Percentiles rank a stretch among this genome's conserved stretches.
Evolutionary conservation across 1,140 invertebrate genomes (phyloP).

Genomic region (Conus betulinus): DNA sequence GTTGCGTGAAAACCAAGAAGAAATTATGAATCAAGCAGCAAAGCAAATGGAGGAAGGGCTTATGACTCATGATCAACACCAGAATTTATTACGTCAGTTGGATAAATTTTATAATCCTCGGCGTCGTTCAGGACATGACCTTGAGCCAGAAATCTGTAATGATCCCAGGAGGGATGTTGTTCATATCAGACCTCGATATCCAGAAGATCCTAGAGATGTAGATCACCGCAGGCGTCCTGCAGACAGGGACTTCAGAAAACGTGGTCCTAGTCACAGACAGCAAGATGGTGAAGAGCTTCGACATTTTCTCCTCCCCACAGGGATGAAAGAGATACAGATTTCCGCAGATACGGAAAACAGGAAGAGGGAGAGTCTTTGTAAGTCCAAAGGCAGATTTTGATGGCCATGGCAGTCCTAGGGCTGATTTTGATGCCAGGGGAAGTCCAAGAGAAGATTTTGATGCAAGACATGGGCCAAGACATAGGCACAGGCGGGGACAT

Average conservation of each 20-base stretch:
- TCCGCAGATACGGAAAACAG: conserved; percentile 14
- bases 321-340: conserved; percentile 25
- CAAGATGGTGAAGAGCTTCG: conserved; percentile 3
- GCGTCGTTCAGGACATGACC: conserved; percentile 74
- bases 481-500: conserved; percentile 1
- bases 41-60: conserved; percentile 86
- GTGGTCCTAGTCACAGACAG: conserved; percentile 8
- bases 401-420: conserved; percentile 12
- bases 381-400: conserved; percentile 31
- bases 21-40: conserved; percentile 89
- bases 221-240: conserved; percentile 4
- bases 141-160: conserved; percentile 7
- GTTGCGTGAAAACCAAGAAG: conserved; percentile 76
- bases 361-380: background rate
- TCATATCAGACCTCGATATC: conserved; percentile 23
- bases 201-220: conserved; percentile 15
- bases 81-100: conserved; percentile 84
- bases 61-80: conserved; percentile 87
- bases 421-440: conserved; percentile 38
- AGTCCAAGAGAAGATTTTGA: conserved; percentile 27
- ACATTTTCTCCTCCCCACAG: background rate
- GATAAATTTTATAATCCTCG: conserved; percentile 85
- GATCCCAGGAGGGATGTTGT: conserved; percentile 2
- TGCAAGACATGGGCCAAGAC: conserved; percentile 9
- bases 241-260: conserved; percentile 29